A percentile compares a stretch with the other conserved stretches of the same genome.
Evolutionary conservation across 2,113 vertebrate species (phyloP).

Genomic region (Spilogale gracilis): DNA sequence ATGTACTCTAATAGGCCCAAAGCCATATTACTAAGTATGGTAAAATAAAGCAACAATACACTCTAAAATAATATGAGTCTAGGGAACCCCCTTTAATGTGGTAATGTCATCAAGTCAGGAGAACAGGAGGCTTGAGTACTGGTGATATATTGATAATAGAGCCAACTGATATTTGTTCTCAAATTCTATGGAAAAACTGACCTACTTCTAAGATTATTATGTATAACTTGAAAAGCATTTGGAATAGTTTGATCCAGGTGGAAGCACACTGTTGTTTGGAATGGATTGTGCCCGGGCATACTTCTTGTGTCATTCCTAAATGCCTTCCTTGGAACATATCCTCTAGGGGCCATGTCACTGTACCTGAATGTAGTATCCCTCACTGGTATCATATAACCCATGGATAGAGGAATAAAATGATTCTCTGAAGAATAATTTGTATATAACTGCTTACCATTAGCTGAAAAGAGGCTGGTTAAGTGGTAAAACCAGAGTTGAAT

Average conservation of each 20-base stretch:
- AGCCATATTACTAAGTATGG: not conserved
- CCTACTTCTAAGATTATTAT: not conserved
- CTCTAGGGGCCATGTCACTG: not conserved
- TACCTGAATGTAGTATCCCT: not conserved
- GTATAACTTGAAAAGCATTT: slow-evolving; percentile 34
- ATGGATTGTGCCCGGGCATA: not conserved
- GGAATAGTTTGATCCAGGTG: not conserved
- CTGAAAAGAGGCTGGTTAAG: slow-evolving; percentile 7
- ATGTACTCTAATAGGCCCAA: not conserved
- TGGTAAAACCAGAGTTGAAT: not conserved
- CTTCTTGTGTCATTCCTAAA: not conserved
- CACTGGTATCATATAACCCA: not conserved
- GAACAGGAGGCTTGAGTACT: not conserved
- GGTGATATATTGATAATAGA: not conserved
- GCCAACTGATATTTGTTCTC: not conserved
- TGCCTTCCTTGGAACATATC: not conserved
- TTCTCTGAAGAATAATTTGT: slow-evolving; percentile 1
- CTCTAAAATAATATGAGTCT: not conserved
- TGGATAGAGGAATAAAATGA: not conserved
- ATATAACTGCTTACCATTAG: not conserved
- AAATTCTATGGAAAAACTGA: not conserved
- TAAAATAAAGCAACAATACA: not conserved
- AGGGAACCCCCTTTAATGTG: not conserved
- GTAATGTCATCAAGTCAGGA: not conserved
- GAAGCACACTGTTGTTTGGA: slow-evolving; percentile 6